Conservation (phyloP, 2,797 vertebrate species). For the Chromobotia macracanthus region DNA sequence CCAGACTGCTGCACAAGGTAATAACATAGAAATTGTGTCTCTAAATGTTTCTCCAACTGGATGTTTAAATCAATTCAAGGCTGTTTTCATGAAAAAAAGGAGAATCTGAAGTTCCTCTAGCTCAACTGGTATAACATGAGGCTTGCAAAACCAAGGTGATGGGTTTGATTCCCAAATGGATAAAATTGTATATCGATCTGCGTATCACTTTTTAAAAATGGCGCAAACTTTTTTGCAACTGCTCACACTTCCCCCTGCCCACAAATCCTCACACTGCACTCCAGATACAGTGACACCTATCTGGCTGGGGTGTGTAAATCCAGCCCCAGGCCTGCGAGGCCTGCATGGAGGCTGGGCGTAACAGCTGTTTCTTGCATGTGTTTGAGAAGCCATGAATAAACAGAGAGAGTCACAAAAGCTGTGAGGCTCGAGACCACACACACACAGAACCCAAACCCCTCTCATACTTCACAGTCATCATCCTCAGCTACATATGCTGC, state of each 20-base stretch:
- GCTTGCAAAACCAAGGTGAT: not conserved
- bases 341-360: slow-evolving; percentile 44
- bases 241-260: not conserved
- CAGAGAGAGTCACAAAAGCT: slow-evolving; percentile 57
- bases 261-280: not conserved
- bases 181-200: not conserved
- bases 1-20: slow-evolving; percentile 21
- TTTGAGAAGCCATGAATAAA: slow-evolving; percentile 60
- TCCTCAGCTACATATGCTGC: slow-evolving; percentile 36
- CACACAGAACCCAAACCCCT: slow-evolving; percentile 25
- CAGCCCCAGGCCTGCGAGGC: slow-evolving; percentile 48
- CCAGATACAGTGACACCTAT: slow-evolving; percentile 10
- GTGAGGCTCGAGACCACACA: slow-evolving; percentile 59
- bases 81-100: not conserved
- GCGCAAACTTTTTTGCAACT: not conserved
- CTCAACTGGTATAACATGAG: no score
- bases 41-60: not conserved
- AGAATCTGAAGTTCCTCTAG: not conserved
- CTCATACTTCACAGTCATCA: slow-evolving; percentile 47
- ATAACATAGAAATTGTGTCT: slow-evolving; percentile 6
- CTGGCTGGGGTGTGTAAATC: slow-evolving; percentile 45
- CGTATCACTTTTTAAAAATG: not conserved
- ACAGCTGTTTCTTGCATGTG: slow-evolving; percentile 62
- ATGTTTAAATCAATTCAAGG: not conserved
- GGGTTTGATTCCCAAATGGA: not conserved